Conservation (phyloP, 2,888 invertebrate genomes). For the Drosophila dives region DNA sequence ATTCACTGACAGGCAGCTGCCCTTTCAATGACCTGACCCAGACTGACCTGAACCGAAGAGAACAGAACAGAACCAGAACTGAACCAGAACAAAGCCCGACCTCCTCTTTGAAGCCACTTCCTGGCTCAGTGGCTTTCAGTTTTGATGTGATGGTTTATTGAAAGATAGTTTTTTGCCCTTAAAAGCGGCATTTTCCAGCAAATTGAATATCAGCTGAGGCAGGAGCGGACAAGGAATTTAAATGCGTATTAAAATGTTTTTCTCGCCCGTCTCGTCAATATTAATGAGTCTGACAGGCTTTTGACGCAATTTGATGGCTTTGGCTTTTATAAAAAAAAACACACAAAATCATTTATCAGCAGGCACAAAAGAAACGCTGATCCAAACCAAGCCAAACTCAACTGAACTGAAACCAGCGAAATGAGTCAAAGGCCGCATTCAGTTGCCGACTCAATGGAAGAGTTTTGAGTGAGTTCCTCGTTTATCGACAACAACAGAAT, state of each 20-base stretch:
- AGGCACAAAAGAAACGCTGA: constrained; percentile 64
- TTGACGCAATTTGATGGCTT: constrained; percentile 79
- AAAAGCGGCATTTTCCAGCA: constrained; percentile 75
- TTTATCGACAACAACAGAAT: constrained; percentile 41
- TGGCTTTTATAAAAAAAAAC: constrained; percentile 69
- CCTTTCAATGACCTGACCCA: constrained; percentile 7
- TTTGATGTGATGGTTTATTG: constrained; percentile 53
- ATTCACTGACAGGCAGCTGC: constrained; percentile 34
- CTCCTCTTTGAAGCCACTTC: constrained; percentile 47
- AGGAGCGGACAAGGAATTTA: constrained; percentile 60
- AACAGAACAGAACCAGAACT: constrained; percentile 5
- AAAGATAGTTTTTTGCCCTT: constrained; percentile 72
- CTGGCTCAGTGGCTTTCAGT: constrained; percentile 44
- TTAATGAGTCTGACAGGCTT: constrained; percentile 80
- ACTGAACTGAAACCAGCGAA: not conserved
- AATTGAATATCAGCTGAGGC: constrained; percentile 72
- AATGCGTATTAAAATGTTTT: constrained; percentile 68
- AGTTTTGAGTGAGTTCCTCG: constrained; percentile 42
- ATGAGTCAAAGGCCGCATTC: constrained; percentile 34
- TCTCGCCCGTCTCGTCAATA: constrained; percentile 50
- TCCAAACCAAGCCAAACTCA: not conserved
- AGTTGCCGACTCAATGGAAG: constrained; percentile 68
- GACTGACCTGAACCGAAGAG: constrained; percentile 9
- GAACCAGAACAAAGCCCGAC: not conserved
- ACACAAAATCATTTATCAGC: constrained; percentile 76